These are phyloP conservation scores for Hedya salicella DNA, from an alignment of 2,888 invertebrate species.

Conservation along the genomic window DNA sequence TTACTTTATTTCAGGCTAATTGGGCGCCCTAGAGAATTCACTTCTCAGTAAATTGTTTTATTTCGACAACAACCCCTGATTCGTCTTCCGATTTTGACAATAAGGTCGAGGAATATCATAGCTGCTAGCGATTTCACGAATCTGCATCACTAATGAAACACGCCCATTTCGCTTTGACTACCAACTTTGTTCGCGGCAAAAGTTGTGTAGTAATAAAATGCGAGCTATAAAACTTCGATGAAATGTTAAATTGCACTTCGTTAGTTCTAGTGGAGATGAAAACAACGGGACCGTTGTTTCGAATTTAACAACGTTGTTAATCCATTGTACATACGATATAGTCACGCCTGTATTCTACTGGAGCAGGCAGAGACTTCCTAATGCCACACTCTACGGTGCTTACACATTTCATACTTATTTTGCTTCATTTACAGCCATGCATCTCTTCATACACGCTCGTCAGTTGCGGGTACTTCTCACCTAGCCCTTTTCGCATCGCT, in stretches of 20 bases:
- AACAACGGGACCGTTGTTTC: neutral
- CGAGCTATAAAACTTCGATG: neutral
- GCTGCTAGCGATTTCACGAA: conserved; percentile 35
- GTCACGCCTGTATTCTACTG: too few relatives aligned
- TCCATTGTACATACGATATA: too few relatives aligned
- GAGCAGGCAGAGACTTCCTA: too few relatives aligned
- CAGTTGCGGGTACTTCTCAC: too few relatives aligned
- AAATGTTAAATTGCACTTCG: conserved; percentile 1
- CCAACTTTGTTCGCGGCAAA: conserved; percentile 1
- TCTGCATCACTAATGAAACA: conserved; percentile 62
- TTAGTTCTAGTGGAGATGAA: neutral
- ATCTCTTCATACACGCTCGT: too few relatives aligned
- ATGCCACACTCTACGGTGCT: too few relatives aligned
- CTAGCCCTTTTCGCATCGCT: too few relatives aligned
- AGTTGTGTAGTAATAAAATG: conserved; percentile 4
- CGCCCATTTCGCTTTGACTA: conserved; percentile 29
- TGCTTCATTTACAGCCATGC: too few relatives aligned
- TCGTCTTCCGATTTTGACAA: neutral
- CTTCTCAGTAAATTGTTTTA: neutral
- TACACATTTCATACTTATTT: too few relatives aligned
- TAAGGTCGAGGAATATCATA: neutral
- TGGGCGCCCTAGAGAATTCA: neutral
- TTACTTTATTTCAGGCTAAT: neutral
- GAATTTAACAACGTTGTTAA: too few relatives aligned
- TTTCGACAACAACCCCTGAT: neutral